A percentile compares a stretch with the other conserved stretches of the same genome.
Conservation (phyloP, 2,113 vertebrate species). For the Malurus cyaneus region DNA sequence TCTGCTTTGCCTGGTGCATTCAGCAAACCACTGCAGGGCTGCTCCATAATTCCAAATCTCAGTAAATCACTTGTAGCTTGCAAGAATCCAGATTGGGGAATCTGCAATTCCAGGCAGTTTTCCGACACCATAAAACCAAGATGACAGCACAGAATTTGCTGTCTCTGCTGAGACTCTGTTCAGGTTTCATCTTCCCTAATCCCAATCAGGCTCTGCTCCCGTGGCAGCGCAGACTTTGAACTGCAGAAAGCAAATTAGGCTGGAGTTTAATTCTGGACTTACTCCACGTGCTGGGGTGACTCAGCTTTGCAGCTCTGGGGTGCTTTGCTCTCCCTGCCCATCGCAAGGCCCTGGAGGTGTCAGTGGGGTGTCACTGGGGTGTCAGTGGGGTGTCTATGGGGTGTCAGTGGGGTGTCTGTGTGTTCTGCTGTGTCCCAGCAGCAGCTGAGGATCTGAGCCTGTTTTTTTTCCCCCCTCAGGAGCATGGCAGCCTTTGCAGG, state of each 20-base stretch:
- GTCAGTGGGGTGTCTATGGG: too few relatives aligned
- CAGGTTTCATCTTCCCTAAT: background rate
- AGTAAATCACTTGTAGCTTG: background rate
- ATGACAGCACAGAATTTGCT: background rate
- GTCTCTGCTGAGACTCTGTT: background rate
- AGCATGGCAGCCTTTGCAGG: constrained; percentile 99
- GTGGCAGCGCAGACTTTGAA: background rate
- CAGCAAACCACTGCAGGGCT: background rate
- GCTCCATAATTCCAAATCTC: background rate
- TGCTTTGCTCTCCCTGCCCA: background rate
- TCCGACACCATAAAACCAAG: background rate
- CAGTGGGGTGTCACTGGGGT: too few relatives aligned
- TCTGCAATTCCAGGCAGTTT: background rate
- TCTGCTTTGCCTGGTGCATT: background rate
- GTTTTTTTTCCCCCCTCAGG: constrained; percentile 68
- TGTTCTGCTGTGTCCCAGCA: background rate
- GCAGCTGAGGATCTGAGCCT: background rate
- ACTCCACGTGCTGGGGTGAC: background rate
- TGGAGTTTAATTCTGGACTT: background rate
- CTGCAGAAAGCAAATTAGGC: background rate
- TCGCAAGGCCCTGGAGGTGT: fast-evolving
- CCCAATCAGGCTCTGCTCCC: background rate
- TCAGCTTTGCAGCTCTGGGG: background rate
- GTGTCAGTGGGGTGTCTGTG: too few relatives aligned
- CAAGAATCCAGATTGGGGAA: background rate